These are phyloP conservation scores for Lucilia cuprina DNA, from an alignment of 1,140 invertebrate species.

Conservation along the genomic window DNA sequence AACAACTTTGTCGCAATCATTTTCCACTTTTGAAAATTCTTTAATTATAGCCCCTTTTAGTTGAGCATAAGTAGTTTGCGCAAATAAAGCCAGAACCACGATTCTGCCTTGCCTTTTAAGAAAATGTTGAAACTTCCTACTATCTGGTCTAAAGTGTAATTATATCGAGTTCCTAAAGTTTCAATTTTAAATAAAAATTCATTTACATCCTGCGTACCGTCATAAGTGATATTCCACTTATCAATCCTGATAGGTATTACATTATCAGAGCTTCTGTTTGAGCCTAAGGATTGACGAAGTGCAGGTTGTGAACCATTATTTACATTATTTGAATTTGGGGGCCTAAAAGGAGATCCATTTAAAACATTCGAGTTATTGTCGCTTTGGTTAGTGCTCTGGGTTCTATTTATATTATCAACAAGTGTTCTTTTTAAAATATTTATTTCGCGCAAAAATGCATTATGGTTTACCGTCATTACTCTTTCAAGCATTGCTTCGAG, in stretches of 20 bases:
- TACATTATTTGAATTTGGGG: neutral
- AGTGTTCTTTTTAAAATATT: neutral
- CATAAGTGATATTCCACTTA: constrained; percentile 10
- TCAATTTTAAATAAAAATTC: constrained; percentile 18
- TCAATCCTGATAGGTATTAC: neutral
- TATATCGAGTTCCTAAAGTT: neutral
- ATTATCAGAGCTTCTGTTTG: neutral
- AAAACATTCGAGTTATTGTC: neutral
- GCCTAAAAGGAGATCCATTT: neutral
- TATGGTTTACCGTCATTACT: neutral
- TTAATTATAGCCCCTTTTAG: neutral
- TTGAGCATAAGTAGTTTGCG: neutral
- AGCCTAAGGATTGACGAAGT: too few relatives aligned
- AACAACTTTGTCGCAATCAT: constrained; percentile 8
- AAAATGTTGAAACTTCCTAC: neutral
- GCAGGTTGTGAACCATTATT: neutral
- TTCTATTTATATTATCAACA: neutral
- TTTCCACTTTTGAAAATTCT: neutral
- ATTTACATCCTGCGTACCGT: neutral
- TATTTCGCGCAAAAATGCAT: neutral
- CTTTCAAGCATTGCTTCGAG: neutral
- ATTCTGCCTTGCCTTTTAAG: neutral
- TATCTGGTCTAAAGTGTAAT: neutral
- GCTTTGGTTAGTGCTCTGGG: neutral
- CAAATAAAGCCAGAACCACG: constrained; percentile 13